Conservation (phyloP, 2,888 invertebrate species). For the Priocnemis perturbator region DNA sequence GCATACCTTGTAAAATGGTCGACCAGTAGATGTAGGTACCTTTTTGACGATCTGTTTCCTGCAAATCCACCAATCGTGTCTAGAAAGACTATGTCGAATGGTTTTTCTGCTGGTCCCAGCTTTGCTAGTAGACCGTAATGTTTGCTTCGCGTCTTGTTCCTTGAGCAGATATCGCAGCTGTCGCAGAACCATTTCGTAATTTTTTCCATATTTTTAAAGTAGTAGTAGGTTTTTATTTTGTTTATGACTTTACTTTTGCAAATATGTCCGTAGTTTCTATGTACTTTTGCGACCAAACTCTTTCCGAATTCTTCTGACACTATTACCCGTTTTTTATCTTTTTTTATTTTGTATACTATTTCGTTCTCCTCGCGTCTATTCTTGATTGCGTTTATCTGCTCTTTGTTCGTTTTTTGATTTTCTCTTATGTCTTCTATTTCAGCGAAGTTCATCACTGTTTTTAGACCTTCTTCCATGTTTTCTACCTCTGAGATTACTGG, state of each 20-base stretch:
- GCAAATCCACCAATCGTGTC: constrained; percentile 63
- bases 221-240: constrained; percentile 10
- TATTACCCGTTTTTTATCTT: constrained; percentile 23
- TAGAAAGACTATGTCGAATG: constrained; percentile 59
- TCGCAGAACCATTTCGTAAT: constrained; percentile 11
- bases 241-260: constrained; percentile 22
- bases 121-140: constrained; percentile 53
- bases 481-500: constrained; percentile 11
- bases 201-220: constrained; percentile 25
- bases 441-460: constrained; percentile 19
- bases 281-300: not conserved
- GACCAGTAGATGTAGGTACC: constrained; percentile 59
- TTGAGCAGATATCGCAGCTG: constrained; percentile 6
- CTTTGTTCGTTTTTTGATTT: constrained; percentile 16
- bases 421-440: constrained; percentile 20
- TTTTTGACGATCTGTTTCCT: constrained; percentile 55
- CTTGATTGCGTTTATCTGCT: not conserved
- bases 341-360: constrained; percentile 23
- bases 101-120: constrained; percentile 55
- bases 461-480: constrained; percentile 6
- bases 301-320: constrained; percentile 24
- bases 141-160: constrained; percentile 58
- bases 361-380: constrained; percentile 13
- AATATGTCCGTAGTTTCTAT: constrained; percentile 17
- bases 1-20: constrained; percentile 55